These are phyloP conservation scores for Chloropsis cyanopogon DNA, from an alignment of 2,113 vertebrate species.

Conservation along the genomic window DNA sequence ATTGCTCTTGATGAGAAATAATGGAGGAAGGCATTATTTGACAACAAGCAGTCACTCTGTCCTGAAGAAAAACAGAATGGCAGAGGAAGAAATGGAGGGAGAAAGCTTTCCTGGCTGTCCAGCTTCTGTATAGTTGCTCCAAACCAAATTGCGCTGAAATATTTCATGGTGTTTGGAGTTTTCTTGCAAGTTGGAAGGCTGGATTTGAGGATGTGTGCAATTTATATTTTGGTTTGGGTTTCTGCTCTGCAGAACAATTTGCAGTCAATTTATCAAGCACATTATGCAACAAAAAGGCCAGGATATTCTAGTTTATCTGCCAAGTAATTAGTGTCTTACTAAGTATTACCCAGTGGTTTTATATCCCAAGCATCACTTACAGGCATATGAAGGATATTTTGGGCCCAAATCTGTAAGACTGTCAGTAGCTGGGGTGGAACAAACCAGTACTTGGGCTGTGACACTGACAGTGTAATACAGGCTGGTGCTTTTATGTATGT, in stretches of 20 bases:
- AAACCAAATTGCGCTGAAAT: background rate
- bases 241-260: background rate
- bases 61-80: background rate
- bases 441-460: background rate
- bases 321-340: background rate
- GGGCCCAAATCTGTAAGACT: background rate
- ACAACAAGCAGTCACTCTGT: background rate
- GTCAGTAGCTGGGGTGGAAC: background rate
- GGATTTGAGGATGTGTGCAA: accelerated
- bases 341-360: background rate
- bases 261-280: background rate
- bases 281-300: background rate
- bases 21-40: background rate
- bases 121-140: background rate
- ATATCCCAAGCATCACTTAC: background rate
- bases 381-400: background rate
- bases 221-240: background rate
- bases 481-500: accelerated
- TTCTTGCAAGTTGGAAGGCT: background rate
- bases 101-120: background rate
- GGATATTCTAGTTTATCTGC: background rate
- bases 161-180: background rate
- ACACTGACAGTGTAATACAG: background rate
- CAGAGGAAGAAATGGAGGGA: background rate
- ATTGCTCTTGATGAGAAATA: background rate